Evolutionary conservation across 2,113 vertebrate species (phyloP).

Genomic region (Ornithorhynchus anatinus): DNA sequence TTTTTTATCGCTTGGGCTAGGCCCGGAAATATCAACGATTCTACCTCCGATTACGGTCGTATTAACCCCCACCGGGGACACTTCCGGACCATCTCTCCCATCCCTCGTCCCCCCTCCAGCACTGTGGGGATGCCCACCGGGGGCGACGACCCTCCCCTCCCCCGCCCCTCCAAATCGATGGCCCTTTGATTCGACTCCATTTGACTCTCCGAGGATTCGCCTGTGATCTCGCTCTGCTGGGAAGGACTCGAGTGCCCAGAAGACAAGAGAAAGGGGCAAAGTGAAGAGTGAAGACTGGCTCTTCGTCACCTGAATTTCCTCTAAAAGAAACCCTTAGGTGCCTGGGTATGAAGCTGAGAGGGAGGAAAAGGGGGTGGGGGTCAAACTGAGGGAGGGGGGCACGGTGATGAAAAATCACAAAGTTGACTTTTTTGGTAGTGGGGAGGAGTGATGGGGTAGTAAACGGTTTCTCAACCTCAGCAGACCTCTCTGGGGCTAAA

Average conservation of each 20-base stretch:
- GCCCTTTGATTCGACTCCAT: not conserved
- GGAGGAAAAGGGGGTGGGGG: not conserved
- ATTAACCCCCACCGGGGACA: constrained; percentile 60
- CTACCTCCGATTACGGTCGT: constrained; percentile 57
- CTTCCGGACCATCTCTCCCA: constrained; percentile 32
- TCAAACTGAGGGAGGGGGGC: not conserved
- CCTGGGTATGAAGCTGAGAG: not conserved
- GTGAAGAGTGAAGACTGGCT: not conserved
- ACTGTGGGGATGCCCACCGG: constrained; percentile 25
- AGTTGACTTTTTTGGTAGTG: not conserved
- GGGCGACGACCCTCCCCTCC: not conserved
- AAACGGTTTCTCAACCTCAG: too few relatives aligned
- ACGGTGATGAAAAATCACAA: not conserved
- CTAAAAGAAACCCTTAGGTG: not conserved
- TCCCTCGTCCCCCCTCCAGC: constrained; percentile 10
- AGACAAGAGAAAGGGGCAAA: not conserved
- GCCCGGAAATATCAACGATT: constrained; percentile 71
- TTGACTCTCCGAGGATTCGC: not conserved
- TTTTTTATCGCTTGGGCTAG: constrained; percentile 74
- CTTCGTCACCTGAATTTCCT: not conserved
- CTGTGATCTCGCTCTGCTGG: not conserved
- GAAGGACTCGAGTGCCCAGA: rapidly evolving
- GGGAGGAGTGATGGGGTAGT: too few relatives aligned
- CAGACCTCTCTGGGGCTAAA: too few relatives aligned
- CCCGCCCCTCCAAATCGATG: rapidly evolving